phyloP scores from a whole-genome alignment of 2,797 vertebrate species.

The Hylomyscus alleni region DNA sequence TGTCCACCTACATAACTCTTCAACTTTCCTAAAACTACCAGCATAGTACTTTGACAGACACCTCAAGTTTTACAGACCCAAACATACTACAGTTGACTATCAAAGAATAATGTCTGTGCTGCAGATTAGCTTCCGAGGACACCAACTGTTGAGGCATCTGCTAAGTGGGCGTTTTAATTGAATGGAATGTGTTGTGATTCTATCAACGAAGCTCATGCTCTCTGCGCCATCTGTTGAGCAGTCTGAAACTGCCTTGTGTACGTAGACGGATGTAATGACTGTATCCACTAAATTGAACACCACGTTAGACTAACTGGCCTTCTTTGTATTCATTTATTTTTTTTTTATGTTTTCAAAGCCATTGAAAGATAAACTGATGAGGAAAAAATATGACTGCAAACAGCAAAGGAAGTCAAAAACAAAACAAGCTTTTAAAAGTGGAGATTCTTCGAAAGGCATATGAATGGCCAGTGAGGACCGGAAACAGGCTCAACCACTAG shows the following conservation, averaged over 20 bases:
- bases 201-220: constrained; percentile 57
- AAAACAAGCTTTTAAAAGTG: constrained; percentile 4
- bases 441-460: background rate
- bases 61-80: constrained; percentile 41
- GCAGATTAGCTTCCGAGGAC: constrained; percentile 64
- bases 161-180: constrained; percentile 75
- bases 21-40: constrained; percentile 9
- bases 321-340: constrained; percentile 27
- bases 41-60: constrained; percentile 26
- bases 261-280: constrained; percentile 20
- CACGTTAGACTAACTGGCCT: constrained; percentile 42
- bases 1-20: background rate
- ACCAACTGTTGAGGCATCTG: constrained; percentile 76
- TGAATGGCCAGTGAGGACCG: background rate
- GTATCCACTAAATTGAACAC: constrained; percentile 21
- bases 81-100: constrained; percentile 18
- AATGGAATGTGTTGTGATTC: constrained; percentile 74
- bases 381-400: constrained; percentile 25
- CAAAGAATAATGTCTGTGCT: constrained; percentile 33
- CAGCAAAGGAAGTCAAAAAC: background rate
- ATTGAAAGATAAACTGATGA: constrained; percentile 38
- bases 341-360: constrained; percentile 41
- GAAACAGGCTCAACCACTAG: background rate
- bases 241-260: constrained; percentile 61
- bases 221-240: constrained; percentile 66